Evolutionary conservation across 2,888 invertebrate genomes (phyloP).

Genomic region (Noctua comes): DNA sequence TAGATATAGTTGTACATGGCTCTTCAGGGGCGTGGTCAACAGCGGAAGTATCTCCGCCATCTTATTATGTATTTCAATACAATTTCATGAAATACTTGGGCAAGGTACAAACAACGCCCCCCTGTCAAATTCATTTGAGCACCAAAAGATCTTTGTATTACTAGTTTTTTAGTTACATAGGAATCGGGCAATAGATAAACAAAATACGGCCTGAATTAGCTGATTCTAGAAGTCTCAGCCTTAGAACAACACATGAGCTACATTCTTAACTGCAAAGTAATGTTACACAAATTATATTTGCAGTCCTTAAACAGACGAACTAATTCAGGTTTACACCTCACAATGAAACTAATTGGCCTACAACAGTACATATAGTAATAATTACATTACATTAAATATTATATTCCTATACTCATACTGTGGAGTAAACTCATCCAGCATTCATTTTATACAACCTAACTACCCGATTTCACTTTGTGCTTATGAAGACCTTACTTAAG

Average conservation of each 20-base stretch:
- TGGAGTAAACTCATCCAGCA: slow-evolving; percentile 56
- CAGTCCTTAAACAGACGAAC: slow-evolving; percentile 34
- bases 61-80: not conserved
- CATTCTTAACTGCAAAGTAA: slow-evolving; percentile 43
- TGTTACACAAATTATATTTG: slow-evolving; percentile 59
- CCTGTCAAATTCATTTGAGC: not conserved
- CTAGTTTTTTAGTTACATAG: not conserved
- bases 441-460: slow-evolving; percentile 37
- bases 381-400: slow-evolving; percentile 25
- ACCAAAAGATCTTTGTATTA: not conserved
- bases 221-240: slow-evolving; percentile 17
- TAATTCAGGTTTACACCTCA: slow-evolving; percentile 20
- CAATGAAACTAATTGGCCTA: slow-evolving; percentile 43
- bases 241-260: slow-evolving; percentile 34
- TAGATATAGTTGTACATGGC: not conserved
- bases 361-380: slow-evolving; percentile 25
- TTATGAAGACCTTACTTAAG: slow-evolving; percentile 42
- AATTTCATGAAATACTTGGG: not conserved
- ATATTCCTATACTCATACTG: slow-evolving; percentile 59
- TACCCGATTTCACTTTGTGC: slow-evolving; percentile 59
- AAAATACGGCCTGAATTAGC: slow-evolving; percentile 33
- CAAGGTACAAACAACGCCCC: not conserved
- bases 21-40: not conserved
- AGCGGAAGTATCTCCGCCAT: not conserved
- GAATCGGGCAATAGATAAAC: slow-evolving; percentile 9